A percentile compares a stretch with the other conserved stretches of the same genome.
These are phyloP conservation scores for Adelges cooleyi DNA, from an alignment of 1,140 invertebrate species.

Conservation along the genomic window DNA sequence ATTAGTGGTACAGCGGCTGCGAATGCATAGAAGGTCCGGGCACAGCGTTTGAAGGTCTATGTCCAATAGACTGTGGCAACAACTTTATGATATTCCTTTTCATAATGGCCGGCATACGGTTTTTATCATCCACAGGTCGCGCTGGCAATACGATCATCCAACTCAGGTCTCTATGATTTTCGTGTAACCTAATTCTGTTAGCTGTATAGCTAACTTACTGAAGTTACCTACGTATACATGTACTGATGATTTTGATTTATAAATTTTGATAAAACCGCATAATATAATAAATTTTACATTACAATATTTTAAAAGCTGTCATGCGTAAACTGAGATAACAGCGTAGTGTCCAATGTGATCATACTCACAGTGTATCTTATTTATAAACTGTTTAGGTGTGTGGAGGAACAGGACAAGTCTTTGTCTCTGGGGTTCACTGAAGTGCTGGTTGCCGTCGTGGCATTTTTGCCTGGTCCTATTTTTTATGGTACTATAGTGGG, in stretches of 20 bases:
- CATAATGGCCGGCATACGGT: constrained; percentile 32
- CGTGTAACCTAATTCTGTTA: too few species aligned
- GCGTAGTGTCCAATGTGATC: neutral
- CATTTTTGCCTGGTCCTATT: constrained; percentile 38
- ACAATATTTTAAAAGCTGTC: neutral
- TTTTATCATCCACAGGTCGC: constrained; percentile 34
- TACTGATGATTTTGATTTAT: too few species aligned
- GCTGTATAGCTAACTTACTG: too few species aligned
- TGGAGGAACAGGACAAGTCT: constrained; percentile 37
- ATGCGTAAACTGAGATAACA: neutral
- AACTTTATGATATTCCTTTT: constrained; percentile 34
- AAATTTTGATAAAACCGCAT: too few species aligned
- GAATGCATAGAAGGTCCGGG: constrained; percentile 31
- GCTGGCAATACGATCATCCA: constrained; percentile 35
- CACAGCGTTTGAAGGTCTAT: constrained; percentile 31
- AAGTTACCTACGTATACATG: too few species aligned
- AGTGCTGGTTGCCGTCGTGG: constrained; percentile 34
- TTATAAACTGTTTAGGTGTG: constrained; percentile 35
- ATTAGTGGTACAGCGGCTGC: constrained; percentile 36
- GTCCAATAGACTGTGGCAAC: constrained; percentile 33
- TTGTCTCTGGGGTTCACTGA: constrained; percentile 37
- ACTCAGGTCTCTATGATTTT: constrained; percentile 34
- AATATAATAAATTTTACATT: neutral
- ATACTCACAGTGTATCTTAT: too few species aligned
- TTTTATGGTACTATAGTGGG: constrained; percentile 38